Percentiles rank a stretch among this genome's conserved stretches.
Conservation (phyloP, 2,888 invertebrate species). For the Eudemis profundana region DNA sequence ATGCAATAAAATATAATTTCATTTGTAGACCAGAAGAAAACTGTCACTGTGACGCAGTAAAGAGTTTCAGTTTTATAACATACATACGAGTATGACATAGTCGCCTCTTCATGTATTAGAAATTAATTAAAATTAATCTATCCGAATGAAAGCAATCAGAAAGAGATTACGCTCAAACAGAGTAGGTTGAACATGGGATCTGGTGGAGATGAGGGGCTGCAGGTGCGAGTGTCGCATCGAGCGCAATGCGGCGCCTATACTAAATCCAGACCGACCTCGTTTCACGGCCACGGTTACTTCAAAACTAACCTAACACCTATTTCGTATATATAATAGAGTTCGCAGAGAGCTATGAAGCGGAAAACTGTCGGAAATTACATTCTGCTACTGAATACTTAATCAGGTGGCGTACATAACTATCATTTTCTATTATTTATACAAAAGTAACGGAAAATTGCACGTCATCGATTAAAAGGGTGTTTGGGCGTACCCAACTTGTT, state of each 20-base stretch:
- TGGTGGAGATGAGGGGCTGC: conserved; percentile 57
- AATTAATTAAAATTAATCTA: not conserved
- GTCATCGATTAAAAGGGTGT: conserved; percentile 2
- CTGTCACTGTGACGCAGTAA: no score
- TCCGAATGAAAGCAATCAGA: conserved; percentile 1
- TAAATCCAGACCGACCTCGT: conserved; percentile 73
- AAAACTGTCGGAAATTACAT: not conserved
- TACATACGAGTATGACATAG: no score
- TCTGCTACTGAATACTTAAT: conserved; percentile 4
- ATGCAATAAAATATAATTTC: not conserved
- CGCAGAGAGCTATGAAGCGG: not conserved
- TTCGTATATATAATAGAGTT: not conserved
- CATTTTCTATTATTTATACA: not conserved
- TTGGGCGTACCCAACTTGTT: conserved; percentile 15
- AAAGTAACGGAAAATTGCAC: not conserved
- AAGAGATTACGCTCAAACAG: not conserved
- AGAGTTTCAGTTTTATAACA: no score
- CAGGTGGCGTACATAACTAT: not conserved
- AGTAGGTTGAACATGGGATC: conserved; percentile 19
- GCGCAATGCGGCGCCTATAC: conserved; percentile 78
- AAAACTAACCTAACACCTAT: conserved; percentile 24
- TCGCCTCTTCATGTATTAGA: not conserved
- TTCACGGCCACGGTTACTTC: conserved; percentile 60
- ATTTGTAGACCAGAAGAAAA: no score
- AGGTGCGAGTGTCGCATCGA: conserved; percentile 73